These are phyloP conservation scores for Caerostris extrusa DNA, from an alignment of 1,140 invertebrate species.

Conservation along the genomic window DNA sequence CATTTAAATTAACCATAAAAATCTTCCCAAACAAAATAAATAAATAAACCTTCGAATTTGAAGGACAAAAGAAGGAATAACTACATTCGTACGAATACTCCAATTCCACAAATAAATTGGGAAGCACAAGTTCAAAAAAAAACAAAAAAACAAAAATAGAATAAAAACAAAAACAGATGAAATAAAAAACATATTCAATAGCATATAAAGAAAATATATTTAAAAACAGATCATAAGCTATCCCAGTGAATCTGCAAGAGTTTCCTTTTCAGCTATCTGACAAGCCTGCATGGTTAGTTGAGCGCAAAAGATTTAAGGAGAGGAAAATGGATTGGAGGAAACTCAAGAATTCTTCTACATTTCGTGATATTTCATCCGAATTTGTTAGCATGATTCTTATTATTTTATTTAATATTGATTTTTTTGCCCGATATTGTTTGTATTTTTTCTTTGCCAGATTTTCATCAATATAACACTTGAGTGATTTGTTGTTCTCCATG, in stretches of 20 bases:
- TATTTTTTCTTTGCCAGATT: slow-evolving; percentile 2
- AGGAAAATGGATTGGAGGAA: slow-evolving; percentile 58
- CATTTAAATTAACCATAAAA: background rate
- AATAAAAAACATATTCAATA: slow-evolving; percentile 23
- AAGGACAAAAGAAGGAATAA: background rate
- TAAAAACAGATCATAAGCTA: slow-evolving; percentile 40
- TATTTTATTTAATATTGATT: slow-evolving; percentile 40
- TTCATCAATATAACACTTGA: slow-evolving; percentile 41
- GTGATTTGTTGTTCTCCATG: slow-evolving; percentile 23
- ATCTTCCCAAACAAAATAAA: background rate
- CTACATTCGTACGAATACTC: background rate
- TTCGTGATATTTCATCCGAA: slow-evolving; percentile 44
- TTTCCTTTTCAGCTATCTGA: slow-evolving; percentile 42
- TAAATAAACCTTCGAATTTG: background rate
- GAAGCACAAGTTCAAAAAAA: background rate
- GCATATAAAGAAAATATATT: slow-evolving; percentile 35
- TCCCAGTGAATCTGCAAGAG: slow-evolving; percentile 28
- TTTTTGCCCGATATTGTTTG: background rate
- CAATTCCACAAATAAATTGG: background rate
- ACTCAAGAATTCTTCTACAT: slow-evolving; percentile 45
- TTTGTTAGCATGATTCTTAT: slow-evolving; percentile 52
- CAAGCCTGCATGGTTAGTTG: slow-evolving; percentile 43
- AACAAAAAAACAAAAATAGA: too few species aligned
- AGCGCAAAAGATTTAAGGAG: slow-evolving; percentile 61
- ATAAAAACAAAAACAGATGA: too few species aligned